Evolutionary conservation across 2,797 vertebrate species (phyloP).

Genomic region (Squalus acanthias): DNA sequence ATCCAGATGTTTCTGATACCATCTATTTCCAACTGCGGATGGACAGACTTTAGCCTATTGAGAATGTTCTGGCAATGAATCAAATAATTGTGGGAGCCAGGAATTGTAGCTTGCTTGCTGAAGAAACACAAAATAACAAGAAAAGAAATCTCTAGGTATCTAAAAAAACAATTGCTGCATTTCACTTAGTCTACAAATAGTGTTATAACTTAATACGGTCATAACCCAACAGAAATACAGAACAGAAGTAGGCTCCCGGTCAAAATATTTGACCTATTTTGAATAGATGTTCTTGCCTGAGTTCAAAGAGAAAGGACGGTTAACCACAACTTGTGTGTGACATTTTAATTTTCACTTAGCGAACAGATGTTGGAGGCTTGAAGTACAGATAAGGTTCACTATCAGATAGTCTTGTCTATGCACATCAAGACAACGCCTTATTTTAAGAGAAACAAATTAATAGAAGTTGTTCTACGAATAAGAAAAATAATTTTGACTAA

Average conservation of each 20-base stretch:
- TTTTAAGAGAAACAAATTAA: not conserved
- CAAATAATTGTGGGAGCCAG: slow-evolving; percentile 43
- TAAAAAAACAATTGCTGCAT: not conserved
- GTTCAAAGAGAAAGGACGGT: not conserved
- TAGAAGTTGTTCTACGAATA: not conserved
- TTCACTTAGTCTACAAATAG: not conserved
- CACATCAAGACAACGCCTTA: not conserved
- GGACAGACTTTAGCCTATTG: slow-evolving; percentile 43
- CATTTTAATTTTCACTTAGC: slow-evolving; percentile 6
- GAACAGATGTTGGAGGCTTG: not conserved
- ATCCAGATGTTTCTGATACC: slow-evolving; percentile 55
- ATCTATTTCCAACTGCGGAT: slow-evolving; percentile 49
- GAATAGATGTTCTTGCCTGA: not conserved
- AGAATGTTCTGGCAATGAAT: slow-evolving; percentile 50
- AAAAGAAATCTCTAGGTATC: not conserved
- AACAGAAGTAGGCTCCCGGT: not conserved
- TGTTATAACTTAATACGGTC: not conserved
- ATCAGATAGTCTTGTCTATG: not conserved
- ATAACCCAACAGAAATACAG: not conserved
- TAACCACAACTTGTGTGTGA: not conserved
- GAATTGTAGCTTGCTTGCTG: slow-evolving; percentile 48
- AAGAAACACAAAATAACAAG: slow-evolving; percentile 17
- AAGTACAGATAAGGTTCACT: not conserved
- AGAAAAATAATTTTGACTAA: not conserved
- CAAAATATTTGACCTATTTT: slow-evolving; percentile 22